Evolutionary conservation across 2,888 invertebrate genomes (phyloP).

Genomic region (Lamellibrachia columna): DNA sequence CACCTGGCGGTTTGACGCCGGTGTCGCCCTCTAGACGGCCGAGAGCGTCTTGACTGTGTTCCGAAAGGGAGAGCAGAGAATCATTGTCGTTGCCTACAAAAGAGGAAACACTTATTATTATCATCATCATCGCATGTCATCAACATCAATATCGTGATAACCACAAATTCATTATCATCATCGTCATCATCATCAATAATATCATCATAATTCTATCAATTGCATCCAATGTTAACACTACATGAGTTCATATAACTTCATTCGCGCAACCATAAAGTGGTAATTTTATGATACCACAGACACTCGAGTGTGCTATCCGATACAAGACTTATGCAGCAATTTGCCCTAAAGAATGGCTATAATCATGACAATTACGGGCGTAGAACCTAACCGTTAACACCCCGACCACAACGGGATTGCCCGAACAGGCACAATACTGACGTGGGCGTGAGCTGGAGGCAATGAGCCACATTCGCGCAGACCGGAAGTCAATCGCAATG

Average conservation of each 20-base stretch:
- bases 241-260: not conserved
- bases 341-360: not conserved
- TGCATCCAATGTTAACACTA: not conserved
- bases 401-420: not conserved
- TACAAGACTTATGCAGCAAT: not conserved
- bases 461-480: not conserved
- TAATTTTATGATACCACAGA: too few relatives aligned
- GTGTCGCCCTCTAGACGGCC: not conserved
- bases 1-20: not conserved
- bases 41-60: conserved; percentile 11
- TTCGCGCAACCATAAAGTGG: not conserved
- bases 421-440: not conserved
- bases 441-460: not conserved
- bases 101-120: not conserved
- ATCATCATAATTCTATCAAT: not conserved
- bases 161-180: not conserved
- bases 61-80: not conserved
- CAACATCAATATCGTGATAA: not conserved
- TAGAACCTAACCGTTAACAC: not conserved
- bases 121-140: not conserved
- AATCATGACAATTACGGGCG: not conserved
- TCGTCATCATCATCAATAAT: not conserved
- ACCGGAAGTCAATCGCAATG: not conserved
- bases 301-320: not conserved
- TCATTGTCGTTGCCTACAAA: conserved; percentile 9